These are phyloP conservation scores for Parelbella ahira DNA, from an alignment of 2,888 invertebrate genomes.

Conservation along the genomic window DNA sequence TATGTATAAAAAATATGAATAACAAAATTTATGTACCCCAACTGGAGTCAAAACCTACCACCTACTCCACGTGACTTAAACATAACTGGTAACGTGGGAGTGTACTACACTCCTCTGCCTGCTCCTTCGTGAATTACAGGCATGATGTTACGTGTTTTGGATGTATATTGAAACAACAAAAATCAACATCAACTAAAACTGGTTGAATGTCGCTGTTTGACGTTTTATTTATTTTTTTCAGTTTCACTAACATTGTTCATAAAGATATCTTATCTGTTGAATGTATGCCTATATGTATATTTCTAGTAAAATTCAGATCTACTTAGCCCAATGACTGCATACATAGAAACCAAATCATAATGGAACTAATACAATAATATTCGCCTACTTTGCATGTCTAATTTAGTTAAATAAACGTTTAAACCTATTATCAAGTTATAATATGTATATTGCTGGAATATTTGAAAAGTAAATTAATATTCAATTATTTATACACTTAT, in stretches of 20 bases:
- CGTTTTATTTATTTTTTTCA: constrained; percentile 1
- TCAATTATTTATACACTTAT: constrained; percentile 82
- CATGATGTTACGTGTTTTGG: too few species aligned
- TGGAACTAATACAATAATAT: constrained; percentile 72
- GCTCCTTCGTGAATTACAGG: too few species aligned
- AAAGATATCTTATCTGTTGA: constrained; percentile 1
- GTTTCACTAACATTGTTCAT: constrained; percentile 6
- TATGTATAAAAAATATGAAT: constrained; percentile 12
- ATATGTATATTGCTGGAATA: constrained; percentile 75
- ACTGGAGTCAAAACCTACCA: too few species aligned
- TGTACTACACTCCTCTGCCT: too few species aligned
- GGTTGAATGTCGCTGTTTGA: too few species aligned
- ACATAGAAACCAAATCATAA: constrained; percentile 51
- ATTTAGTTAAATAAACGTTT: constrained; percentile 50
- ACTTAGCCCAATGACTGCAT: constrained; percentile 52
- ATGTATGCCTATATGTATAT: constrained; percentile 14
- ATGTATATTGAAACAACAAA: too few species aligned
- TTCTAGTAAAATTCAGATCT: constrained; percentile 37
- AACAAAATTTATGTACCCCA: too few species aligned
- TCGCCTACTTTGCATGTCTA: constrained; percentile 74
- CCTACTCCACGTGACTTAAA: too few species aligned
- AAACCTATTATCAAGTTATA: constrained; percentile 69
- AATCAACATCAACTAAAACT: too few species aligned
- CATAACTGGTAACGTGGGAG: too few species aligned
- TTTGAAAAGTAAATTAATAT: constrained; percentile 79